These are phyloP conservation scores for Lichenostomus cassidix DNA, from an alignment of 2,113 vertebrate species.

Conservation along the genomic window DNA sequence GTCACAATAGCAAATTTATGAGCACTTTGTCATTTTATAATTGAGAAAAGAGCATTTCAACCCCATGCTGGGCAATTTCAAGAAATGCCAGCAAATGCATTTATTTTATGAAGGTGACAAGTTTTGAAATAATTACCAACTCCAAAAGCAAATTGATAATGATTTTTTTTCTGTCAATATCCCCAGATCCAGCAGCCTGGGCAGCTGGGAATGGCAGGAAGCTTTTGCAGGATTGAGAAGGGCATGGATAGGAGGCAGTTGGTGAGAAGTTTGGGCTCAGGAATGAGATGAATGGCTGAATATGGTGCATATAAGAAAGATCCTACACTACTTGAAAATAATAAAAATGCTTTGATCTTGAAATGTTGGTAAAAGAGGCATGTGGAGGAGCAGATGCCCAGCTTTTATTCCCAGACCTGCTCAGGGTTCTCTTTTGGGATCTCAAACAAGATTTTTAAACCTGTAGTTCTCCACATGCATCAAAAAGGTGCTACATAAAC, in stretches of 20 bases:
- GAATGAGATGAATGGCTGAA: neutral
- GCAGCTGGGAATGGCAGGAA: neutral
- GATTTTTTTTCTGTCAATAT: neutral
- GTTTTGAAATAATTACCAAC: neutral
- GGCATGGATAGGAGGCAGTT: neutral
- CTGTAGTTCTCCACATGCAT: neutral
- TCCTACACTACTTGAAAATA: neutral
- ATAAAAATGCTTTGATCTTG: neutral
- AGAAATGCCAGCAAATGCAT: neutral
- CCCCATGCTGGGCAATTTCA: neutral
- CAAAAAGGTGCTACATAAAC: neutral
- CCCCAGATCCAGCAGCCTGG: neutral
- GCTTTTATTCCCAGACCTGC: neutral
- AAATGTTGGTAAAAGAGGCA: neutral
- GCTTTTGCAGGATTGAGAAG: neutral
- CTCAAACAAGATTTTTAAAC: neutral
- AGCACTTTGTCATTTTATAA: neutral
- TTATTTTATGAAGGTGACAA: neutral
- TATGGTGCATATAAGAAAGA: accelerated
- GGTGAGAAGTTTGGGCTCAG: neutral
- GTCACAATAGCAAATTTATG: neutral
- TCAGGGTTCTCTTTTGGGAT: neutral
- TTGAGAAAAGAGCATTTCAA: neutral
- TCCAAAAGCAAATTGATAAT: neutral
- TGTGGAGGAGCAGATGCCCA: neutral